phyloP scores from a whole-genome alignment of 1,140 invertebrate genomes.

The Acromyrmex heyeri region DNA sequence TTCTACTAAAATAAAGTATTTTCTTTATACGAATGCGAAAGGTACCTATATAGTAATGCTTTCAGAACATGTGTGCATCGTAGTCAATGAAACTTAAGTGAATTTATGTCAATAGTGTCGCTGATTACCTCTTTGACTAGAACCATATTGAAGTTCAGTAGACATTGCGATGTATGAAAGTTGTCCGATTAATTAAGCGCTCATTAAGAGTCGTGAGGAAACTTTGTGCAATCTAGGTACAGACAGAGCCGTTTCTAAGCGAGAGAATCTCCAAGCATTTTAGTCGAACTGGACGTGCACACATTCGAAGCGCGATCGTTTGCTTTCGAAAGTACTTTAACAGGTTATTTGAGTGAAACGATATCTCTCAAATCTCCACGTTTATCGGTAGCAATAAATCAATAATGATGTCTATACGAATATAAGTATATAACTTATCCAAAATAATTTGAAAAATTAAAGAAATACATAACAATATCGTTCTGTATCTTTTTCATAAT shows the following conservation, averaged over 20 bases:
- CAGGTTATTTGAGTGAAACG: constrained; percentile 24
- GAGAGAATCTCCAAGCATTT: constrained; percentile 27
- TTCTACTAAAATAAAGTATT: not conserved
- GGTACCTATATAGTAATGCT: not conserved
- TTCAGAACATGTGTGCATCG: not conserved
- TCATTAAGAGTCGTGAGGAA: constrained; percentile 53
- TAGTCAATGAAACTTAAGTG: not conserved
- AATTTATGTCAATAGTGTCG: constrained; percentile 46
- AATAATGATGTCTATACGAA: not conserved
- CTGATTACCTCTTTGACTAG: constrained; percentile 51
- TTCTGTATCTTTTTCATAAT: too few relatives aligned
- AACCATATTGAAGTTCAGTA: constrained; percentile 4
- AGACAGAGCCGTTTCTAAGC: constrained; percentile 26
- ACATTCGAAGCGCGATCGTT: constrained; percentile 41
- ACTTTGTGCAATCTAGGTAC: constrained; percentile 36
- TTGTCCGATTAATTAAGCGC: constrained; percentile 72
- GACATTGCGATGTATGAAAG: constrained; percentile 56
- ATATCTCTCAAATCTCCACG: not conserved
- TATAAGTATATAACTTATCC: not conserved
- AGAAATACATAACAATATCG: too few relatives aligned
- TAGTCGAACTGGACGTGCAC: constrained; percentile 24
- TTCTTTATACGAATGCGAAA: not conserved
- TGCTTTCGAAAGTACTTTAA: constrained; percentile 23
- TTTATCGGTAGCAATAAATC: constrained; percentile 39
- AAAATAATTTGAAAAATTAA: not conserved